phyloP scores from a whole-genome alignment of 2,113 vertebrate species.

The Chunga burmeisteri region DNA sequence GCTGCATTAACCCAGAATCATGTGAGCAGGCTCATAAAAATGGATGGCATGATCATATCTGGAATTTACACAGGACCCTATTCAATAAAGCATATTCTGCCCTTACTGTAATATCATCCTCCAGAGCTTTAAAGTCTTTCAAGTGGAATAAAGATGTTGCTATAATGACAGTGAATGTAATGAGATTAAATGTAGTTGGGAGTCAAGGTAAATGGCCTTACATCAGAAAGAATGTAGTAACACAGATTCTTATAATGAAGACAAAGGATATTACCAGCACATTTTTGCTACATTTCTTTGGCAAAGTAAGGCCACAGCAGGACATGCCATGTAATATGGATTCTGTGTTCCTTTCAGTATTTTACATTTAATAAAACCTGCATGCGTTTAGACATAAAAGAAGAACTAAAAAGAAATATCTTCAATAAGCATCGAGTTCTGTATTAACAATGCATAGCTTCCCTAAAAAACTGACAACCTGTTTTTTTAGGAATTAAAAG shows the following conservation, averaged over 20 bases:
- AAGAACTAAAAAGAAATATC: neutral
- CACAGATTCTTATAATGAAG: constrained; percentile 69
- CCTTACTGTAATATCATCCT: constrained; percentile 57
- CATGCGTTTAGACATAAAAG: constrained; percentile 25
- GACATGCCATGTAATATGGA: constrained; percentile 32
- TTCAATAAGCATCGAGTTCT: neutral
- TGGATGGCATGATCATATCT: constrained; percentile 29
- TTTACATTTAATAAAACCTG: constrained; percentile 31
- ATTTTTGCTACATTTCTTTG: constrained; percentile 65
- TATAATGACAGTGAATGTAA: constrained; percentile 70
- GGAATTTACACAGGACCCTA: constrained; percentile 53
- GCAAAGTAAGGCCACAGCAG: constrained; percentile 67
- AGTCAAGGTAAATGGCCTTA: constrained; percentile 76
- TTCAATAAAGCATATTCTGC: constrained; percentile 60
- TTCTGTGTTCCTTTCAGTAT: constrained; percentile 22
- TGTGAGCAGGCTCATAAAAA: constrained; percentile 45
- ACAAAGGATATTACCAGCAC: constrained; percentile 59
- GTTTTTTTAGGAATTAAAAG: neutral
- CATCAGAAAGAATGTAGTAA: constrained; percentile 63
- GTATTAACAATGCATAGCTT: neutral
- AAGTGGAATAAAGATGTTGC: constrained; percentile 70
- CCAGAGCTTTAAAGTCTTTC: constrained; percentile 75
- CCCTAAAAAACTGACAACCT: neutral
- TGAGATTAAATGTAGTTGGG: constrained; percentile 72
- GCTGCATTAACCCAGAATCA: neutral